A percentile compares a stretch with the other conserved stretches of the same genome.
Conservation (phyloP, 2,113 vertebrate genomes). For the Stictonetta naevosa region DNA sequence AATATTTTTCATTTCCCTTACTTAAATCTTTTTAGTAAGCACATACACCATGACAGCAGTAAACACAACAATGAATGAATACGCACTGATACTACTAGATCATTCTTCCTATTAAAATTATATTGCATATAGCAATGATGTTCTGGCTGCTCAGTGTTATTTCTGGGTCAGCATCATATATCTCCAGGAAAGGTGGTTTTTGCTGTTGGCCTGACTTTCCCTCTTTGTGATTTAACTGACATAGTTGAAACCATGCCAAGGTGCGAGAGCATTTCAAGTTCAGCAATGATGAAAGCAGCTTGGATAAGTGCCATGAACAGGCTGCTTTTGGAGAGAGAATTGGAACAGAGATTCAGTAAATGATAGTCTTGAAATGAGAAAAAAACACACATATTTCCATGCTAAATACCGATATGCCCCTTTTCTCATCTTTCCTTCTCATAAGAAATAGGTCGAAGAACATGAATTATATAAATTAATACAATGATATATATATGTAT, state of each 20-base stretch:
- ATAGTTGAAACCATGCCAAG: conserved; percentile 78
- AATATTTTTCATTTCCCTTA: conserved; percentile 8
- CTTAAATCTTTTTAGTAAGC: conserved; percentile 43
- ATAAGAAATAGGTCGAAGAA: not conserved
- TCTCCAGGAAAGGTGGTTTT: conserved; percentile 74
- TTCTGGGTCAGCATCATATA: conserved; percentile 65
- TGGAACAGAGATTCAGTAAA: conserved; percentile 6
- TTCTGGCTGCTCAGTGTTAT: conserved; percentile 47
- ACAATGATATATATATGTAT: no score
- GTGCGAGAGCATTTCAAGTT: conserved; percentile 76
- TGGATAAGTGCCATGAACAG: conserved; percentile 70
- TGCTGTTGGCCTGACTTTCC: conserved; percentile 65
- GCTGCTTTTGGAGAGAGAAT: conserved; percentile 60
- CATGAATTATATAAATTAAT: not conserved
- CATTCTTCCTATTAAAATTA: conserved; percentile 45
- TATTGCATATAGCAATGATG: conserved; percentile 29
- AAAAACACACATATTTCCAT: not conserved
- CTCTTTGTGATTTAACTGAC: conserved; percentile 77
- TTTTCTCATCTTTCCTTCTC: not conserved
- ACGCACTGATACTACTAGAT: conserved; percentile 14
- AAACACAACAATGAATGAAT: conserved; percentile 5
- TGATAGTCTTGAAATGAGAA: conserved; percentile 7
- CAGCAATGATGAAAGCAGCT: conserved; percentile 69
- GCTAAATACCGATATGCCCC: not conserved
- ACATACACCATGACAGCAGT: not conserved